Base-by-base conservation (phyloP, 2,113 vertebrate species). In the Archocentrus centrarchus region DNA sequence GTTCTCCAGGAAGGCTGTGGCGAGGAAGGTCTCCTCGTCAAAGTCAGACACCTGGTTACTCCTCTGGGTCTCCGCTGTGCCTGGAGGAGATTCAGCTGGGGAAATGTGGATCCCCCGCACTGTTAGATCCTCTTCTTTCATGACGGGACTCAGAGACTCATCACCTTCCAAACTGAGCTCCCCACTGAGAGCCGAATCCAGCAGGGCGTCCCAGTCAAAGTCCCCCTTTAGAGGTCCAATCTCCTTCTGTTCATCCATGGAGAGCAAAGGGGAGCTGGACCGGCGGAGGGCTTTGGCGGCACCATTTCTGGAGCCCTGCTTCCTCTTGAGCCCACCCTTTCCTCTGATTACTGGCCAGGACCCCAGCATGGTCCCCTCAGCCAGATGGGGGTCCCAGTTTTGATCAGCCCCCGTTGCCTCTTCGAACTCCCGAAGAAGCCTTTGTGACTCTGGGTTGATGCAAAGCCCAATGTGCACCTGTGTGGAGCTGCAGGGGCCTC, bases 171-270 rank as follows among this genome's bases (percentile, higher is more conserved):
- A 77, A 58, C 97, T 96, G 62, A 99, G 96, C 79, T 97, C 97
- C 9, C 94, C 96, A 11, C 93, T 96, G 6, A 96, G 93, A 27
- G 95, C 95, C 0, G 96, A 95, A 61, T 98, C 95, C 3, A 99
- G 97, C 86, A 99, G 93, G 79, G 97, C 96, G 57, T 98, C 97
- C 98, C 98, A 99, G 94, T 99, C 98, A 75, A 99, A 99, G 93
- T 97, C 96, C 5, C 98, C 98, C 87, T 98, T 98, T 61, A 99
- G 95, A 0, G 97, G 96, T 2, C 96, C 97, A 61, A 97, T 93
- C 85, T 98, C 97, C 0, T 94, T 96, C 86, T 97, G 96, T 27
- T 97, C 97, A 3, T 99, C 98, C 11, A 88, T 93, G 27, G 86
- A 94, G 80, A 98, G 95, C 88, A 97, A 92, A 1, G 97, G 95